Percentiles rank a stretch among this genome's conserved stretches.
These are phyloP conservation scores for Vidua chalybeata DNA, from an alignment of 2,113 vertebrate genomes.

Conservation along the genomic window DNA sequence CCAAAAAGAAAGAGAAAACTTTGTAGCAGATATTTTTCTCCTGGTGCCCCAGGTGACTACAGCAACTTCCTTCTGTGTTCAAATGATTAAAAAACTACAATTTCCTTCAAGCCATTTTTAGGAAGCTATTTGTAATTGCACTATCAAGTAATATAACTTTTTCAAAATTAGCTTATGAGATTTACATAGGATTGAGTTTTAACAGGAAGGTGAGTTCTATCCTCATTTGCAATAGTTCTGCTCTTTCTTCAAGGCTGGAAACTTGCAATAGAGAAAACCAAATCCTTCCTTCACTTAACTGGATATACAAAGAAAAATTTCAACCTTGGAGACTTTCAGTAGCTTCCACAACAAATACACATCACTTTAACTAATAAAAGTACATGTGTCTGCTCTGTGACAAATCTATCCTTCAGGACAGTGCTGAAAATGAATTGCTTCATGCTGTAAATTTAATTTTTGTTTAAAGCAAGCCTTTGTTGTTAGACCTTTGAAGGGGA, in stretches of 20 bases:
- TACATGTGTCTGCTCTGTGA: neutral
- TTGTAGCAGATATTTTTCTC: conserved; percentile 27
- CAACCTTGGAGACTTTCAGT: neutral
- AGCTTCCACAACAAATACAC: neutral
- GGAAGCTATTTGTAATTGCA: conserved; percentile 46
- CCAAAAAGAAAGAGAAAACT: conserved; percentile 30
- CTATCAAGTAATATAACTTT: conserved; percentile 23
- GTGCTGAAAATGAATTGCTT: neutral
- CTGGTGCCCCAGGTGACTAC: conserved; percentile 4
- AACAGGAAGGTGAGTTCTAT: neutral
- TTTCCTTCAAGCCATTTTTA: conserved; percentile 48
- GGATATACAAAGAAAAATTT: neutral
- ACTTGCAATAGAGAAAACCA: neutral
- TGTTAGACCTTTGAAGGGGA: neutral
- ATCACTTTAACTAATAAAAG: neutral
- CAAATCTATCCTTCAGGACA: neutral
- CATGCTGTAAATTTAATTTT: neutral
- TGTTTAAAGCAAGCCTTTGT: neutral
- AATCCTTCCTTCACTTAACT: neutral
- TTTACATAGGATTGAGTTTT: conserved; percentile 21
- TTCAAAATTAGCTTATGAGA: conserved; percentile 25
- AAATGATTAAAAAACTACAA: conserved; percentile 60
- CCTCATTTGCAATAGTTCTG: neutral
- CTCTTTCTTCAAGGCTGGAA: neutral
- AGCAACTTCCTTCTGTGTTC: conserved; percentile 27